Percentiles rank a stretch among this genome's conserved stretches.
Conservation (phyloP, 2,113 vertebrate species). For the Epinephelus cyanopodus region DNA sequence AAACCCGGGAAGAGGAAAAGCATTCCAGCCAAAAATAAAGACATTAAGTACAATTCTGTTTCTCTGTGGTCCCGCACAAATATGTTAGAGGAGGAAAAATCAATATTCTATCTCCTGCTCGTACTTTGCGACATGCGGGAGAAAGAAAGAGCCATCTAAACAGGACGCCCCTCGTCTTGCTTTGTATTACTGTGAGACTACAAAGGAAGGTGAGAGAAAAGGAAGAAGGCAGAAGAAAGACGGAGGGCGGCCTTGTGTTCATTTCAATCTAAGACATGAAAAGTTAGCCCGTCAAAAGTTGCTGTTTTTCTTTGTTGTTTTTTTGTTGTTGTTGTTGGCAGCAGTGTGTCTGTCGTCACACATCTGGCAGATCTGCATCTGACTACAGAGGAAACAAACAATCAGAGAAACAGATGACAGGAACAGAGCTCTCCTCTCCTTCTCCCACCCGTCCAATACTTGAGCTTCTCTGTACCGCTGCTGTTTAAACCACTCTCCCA, state of each 20-base stretch:
- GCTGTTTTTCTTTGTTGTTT: constrained; percentile 25
- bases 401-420: constrained; percentile 26
- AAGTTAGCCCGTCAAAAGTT: constrained; percentile 65
- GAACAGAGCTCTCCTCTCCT: constrained; percentile 26
- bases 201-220: constrained; percentile 31
- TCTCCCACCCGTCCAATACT: constrained; percentile 43
- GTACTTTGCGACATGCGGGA: neutral
- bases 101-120: constrained; percentile 60
- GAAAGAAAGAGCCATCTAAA: constrained; percentile 23
- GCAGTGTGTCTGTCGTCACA: constrained; percentile 19
- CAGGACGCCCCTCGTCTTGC: constrained; percentile 20
- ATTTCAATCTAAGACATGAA: constrained; percentile 6
- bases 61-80: constrained; percentile 38
- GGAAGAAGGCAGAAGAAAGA: constrained; percentile 1
- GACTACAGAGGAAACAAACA: constrained; percentile 17
- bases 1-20: neutral
- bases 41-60: constrained; percentile 25
- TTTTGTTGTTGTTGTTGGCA: constrained; percentile 10
- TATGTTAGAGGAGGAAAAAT: constrained; percentile 50
- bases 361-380: constrained; percentile 60
- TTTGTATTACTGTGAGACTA: constrained; percentile 35
- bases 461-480: constrained; percentile 31
- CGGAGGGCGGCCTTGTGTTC: neutral
- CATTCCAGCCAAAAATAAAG: constrained; percentile 8
- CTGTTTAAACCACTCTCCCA: constrained; percentile 48